Base-by-base conservation (phyloP, 2,113 vertebrate species). In the Parotia lawesii region DNA sequence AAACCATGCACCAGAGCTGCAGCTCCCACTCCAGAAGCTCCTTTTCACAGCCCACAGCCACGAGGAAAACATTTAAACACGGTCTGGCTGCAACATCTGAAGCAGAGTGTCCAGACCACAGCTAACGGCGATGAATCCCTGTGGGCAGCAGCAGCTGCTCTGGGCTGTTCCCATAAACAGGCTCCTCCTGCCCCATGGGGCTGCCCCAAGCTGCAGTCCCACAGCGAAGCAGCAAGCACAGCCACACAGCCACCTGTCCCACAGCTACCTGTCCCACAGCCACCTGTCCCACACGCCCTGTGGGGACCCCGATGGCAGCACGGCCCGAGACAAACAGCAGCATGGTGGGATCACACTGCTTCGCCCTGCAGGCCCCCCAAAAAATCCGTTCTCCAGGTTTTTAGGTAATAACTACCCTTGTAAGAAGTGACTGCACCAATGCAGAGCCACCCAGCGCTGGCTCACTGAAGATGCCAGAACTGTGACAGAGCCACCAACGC, bases 321-420 rank as follows among this genome's bases (percentile, higher is more conserved):
- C 0, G 0, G 70, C 70, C 47, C 0, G 0, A 75, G 40, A 8
- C 47, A 56, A 56, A 65, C 11, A 70, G n/a, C 51, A 73, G 58
- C 37, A 31, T 0, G 2, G 3, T 64, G 28, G 25, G 53, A 23
- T 88, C 67, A 37, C 47, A 7, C 33, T 38, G 40, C 40, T 65
- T 33, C 35, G 37, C 48, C 15, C 44, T 38, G 28, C 40, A 79
- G 67, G 37, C 22, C 24, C 17, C 6, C 20, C 1, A 1, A 1
- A 62, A 37, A 7, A 40, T 1, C 31, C 6, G 1, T 35, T 58
- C 18, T 33, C 24, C 42, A 20, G 24, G 25, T 37, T 74, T 77
- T 42, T 44, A 84, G 60, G 19, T 38, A 77, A 15, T 18, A 65
- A 57, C 19, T 33, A 38, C 5, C 40, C 33, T 18, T 21, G 1